A percentile compares a stretch with the other conserved stretches of the same genome.
Evolutionary conservation across 92 coral and sea anemone species (phyloP).

Genomic region (Phenganax subtilis): DNA sequence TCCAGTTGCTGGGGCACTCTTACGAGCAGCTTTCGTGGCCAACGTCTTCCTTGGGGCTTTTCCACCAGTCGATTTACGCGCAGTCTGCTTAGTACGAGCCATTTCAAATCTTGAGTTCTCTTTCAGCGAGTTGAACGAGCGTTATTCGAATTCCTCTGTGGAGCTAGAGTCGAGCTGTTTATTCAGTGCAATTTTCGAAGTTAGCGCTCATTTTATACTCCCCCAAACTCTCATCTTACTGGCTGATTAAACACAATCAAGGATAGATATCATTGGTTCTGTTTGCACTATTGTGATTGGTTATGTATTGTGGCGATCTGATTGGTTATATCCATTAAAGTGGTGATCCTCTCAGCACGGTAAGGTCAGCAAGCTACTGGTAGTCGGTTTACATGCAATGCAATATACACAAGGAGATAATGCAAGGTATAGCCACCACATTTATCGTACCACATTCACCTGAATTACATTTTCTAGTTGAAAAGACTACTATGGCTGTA

Average conservation of each 20-base stretch:
- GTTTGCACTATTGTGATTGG: background rate
- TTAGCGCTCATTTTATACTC: slow-evolving; percentile 14
- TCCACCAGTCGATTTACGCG: slow-evolving; percentile 93
- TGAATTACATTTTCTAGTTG: no score
- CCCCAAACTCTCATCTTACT: background rate
- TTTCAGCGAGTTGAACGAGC: background rate
- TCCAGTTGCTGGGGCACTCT: slow-evolving; percentile 71
- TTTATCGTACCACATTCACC: no score
- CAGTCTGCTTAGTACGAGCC: slow-evolving; percentile 91
- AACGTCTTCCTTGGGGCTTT: slow-evolving; percentile 70
- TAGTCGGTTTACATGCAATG: no score
- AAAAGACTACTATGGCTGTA: no score
- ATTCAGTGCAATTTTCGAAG: no score
- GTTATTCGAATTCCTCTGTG: no score
- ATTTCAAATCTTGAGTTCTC: slow-evolving; percentile 37
- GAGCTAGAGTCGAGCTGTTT: no score
- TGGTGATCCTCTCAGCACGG: background rate
- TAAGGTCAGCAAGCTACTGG: background rate
- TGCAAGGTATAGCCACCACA: no score
- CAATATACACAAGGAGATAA: no score
- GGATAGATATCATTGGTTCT: slow-evolving; percentile 10
- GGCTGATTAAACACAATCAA: slow-evolving; percentile 16
- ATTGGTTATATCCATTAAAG: background rate
- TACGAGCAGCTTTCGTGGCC: slow-evolving; percentile 70
- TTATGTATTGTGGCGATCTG: background rate